Percentiles rank a stretch among this genome's conserved stretches.
Evolutionary conservation across 2,797 vertebrate genomes (phyloP).

Genomic region (Sphaeramia orbicularis): DNA sequence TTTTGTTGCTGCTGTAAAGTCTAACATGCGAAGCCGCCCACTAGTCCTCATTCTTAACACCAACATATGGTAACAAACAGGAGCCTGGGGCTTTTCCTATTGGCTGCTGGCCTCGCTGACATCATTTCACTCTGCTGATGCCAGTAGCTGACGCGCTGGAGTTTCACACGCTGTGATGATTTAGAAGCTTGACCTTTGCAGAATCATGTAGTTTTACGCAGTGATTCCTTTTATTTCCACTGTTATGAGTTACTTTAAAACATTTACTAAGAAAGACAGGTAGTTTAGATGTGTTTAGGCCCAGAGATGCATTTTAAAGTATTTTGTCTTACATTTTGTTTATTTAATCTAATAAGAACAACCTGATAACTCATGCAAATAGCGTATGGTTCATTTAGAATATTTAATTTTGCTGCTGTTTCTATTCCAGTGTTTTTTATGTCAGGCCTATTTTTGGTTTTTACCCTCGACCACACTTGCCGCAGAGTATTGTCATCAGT

Average conservation of each 20-base stretch:
- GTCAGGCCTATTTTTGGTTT: too few relatives aligned
- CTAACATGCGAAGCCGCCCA: slow-evolving; percentile 57
- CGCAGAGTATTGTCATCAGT: too few relatives aligned
- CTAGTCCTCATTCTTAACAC: slow-evolving; percentile 66
- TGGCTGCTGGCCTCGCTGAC: slow-evolving; percentile 70
- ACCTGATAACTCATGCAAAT: too few relatives aligned
- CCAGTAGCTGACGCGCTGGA: slow-evolving; percentile 63
- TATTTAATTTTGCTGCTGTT: too few relatives aligned
- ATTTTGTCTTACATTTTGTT: too few relatives aligned
- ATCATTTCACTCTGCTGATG: slow-evolving; percentile 65
- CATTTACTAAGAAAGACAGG: slow-evolving; percentile 8
- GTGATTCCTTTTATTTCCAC: slow-evolving; percentile 1
- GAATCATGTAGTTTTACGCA: slow-evolving; percentile 33
- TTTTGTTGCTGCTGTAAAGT: slow-evolving; percentile 43
- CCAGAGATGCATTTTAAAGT: too few relatives aligned
- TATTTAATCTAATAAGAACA: too few relatives aligned
- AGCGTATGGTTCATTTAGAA: too few relatives aligned
- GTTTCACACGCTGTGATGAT: slow-evolving; percentile 68
- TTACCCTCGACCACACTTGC: too few relatives aligned
- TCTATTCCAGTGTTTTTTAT: too few relatives aligned
- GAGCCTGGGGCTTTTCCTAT: slow-evolving; percentile 71
- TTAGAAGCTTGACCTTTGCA: slow-evolving; percentile 59
- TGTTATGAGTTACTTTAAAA: slow-evolving; percentile 14
- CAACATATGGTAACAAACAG: slow-evolving; percentile 79
- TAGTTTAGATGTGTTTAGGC: too few relatives aligned